Conservation (phyloP, 2,113 vertebrate species). For the Phyllostomus discolor region DNA sequence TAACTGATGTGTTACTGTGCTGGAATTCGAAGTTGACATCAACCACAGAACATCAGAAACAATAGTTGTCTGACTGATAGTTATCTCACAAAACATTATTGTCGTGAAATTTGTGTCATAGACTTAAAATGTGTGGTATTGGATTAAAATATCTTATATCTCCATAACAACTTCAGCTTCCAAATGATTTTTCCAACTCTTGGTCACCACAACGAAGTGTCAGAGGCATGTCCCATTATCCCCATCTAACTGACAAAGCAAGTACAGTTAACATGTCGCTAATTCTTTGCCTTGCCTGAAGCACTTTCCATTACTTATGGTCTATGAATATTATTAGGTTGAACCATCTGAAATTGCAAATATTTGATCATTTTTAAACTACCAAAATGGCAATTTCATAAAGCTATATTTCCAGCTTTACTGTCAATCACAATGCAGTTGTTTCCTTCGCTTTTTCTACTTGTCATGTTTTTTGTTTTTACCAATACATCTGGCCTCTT, state of each 20-base stretch:
- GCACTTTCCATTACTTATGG: background rate
- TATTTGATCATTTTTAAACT: background rate
- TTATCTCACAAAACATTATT: background rate
- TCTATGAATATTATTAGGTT: background rate
- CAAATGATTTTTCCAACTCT: slow-evolving; percentile 1
- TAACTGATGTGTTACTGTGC: background rate
- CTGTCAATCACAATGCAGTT: background rate
- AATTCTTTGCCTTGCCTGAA: background rate
- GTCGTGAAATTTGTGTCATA: background rate
- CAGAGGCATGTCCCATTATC: background rate
- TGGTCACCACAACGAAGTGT: background rate
- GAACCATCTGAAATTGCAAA: background rate
- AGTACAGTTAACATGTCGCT: background rate
- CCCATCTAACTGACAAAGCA: background rate
- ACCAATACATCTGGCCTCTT: background rate
- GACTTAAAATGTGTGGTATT: background rate
- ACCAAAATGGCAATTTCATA: background rate
- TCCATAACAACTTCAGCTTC: background rate
- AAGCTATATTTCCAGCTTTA: background rate
- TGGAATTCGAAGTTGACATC: background rate
- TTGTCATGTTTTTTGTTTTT: background rate
- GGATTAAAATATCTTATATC: background rate
- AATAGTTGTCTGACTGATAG: background rate
- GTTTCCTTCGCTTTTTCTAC: background rate
- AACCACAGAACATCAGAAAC: background rate